These are phyloP conservation scores for Drymonia ruficornis DNA, from an alignment of 2,888 invertebrate species.

Conservation along the genomic window DNA sequence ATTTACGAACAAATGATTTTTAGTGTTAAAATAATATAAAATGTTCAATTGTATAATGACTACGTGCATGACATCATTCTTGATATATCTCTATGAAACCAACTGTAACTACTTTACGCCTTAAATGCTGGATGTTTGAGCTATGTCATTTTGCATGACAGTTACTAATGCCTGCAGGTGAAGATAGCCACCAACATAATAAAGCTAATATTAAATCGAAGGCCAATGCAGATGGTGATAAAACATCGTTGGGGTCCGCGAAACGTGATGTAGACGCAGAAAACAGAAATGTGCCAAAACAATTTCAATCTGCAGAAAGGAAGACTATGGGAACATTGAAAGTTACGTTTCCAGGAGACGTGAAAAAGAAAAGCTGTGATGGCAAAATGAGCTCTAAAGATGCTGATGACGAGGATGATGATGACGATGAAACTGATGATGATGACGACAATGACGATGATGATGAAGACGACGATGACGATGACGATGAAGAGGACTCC, in stretches of 20 bases:
- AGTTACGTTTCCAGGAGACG: constrained; percentile 51
- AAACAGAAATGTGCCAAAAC: constrained; percentile 44
- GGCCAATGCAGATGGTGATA: constrained; percentile 82
- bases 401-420: constrained; percentile 44
- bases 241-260: constrained; percentile 63
- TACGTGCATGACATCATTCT: constrained; percentile 84
- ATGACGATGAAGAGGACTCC: constrained; percentile 52
- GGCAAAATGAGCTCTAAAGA: constrained; percentile 34
- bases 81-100: constrained; percentile 52
- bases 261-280: constrained; percentile 46
- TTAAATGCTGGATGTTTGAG: constrained; percentile 83
- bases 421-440: constrained; percentile 59
- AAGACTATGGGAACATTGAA: constrained; percentile 69
- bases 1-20: constrained; percentile 33
- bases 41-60: constrained; percentile 56
- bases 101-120: constrained; percentile 69
- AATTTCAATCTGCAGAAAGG: constrained; percentile 48
- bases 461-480: constrained; percentile 63
- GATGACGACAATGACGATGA: constrained; percentile 52
- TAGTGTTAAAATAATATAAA: constrained; percentile 37
- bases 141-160: constrained; percentile 85
- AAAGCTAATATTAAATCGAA: constrained; percentile 78
- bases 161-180: constrained; percentile 86
- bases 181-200: constrained; percentile 81
- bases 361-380: constrained; percentile 30